phyloP scores from a whole-genome alignment of 2,113 vertebrate species.

The Archilochus colubris region DNA sequence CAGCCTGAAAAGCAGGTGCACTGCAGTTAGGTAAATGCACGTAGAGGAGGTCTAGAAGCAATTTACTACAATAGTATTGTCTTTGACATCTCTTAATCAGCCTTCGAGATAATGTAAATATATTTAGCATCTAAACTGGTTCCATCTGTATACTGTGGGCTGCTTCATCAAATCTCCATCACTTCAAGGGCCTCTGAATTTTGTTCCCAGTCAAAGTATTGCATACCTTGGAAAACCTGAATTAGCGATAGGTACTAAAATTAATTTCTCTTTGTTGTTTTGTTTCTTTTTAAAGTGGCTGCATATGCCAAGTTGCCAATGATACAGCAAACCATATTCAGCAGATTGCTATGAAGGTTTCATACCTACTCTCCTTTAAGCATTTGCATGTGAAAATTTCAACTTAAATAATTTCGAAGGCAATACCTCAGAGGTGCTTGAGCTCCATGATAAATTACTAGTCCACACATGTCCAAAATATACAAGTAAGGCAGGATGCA shows the following conservation, averaged over 20 bases:
- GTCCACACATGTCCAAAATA: background rate
- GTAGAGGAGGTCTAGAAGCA: background rate
- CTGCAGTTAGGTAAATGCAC: background rate
- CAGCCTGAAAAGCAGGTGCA: background rate
- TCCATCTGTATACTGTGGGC: background rate
- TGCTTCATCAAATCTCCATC: background rate
- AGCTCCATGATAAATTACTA: background rate
- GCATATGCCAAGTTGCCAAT: background rate
- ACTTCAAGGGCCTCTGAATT: background rate
- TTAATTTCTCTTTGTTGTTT: background rate
- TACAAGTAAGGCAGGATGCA: background rate
- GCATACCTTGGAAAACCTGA: background rate
- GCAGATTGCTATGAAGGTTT: background rate
- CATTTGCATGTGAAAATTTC: background rate
- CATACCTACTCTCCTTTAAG: background rate
- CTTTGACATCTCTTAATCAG: background rate
- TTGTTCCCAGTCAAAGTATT: background rate
- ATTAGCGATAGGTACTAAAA: background rate
- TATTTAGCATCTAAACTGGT: background rate
- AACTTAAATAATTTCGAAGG: background rate
- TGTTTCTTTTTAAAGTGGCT: background rate
- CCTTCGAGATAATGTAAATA: background rate
- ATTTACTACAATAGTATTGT: background rate
- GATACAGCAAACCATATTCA: background rate
- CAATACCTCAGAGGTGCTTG: background rate